Base-by-base conservation (phyloP, 2,888 invertebrate species). In the Drosophila anceps region DNA sequence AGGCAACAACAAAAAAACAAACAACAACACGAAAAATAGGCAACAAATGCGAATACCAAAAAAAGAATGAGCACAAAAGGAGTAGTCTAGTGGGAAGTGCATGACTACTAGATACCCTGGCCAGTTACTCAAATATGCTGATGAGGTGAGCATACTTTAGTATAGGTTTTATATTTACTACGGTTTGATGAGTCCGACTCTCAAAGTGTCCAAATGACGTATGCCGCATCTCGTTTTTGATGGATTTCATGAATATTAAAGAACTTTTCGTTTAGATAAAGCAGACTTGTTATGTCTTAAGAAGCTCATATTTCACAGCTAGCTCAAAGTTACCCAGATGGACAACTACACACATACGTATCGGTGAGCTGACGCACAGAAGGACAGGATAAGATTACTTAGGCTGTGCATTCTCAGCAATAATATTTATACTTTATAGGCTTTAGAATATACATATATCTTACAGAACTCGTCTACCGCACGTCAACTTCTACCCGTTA, bases 41-140 rank as follows among this genome's bases (percentile, higher is more conserved):
- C 63, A 69, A 73, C 69, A 73, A 73, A 73, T 67, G 61, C 51
- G 13, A 18, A 33, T 33, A 35, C 33, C 54, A 48, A 24, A 72
- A 67, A 67, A 24, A 27, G 2, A 39, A 20, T 24, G 15, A 37
- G 37, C 24, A 50, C 48, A 31, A 24, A 20, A 37, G 24, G 24
- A 44, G 50, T 31, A 4, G 29, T 18, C 18, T 20, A 50, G 31
- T 1, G 3, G 13, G 31, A 1, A 50, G 12, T 50, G 18, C 13
- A 13, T 8, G 50, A 50, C 50, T 33, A 20, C 4, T 1, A 20
- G 7, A 50, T 50, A 50, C 50, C 20, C 33, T 33, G 12, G 3
- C 8, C 24, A 8, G 4, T 4, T 24, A 8, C 8, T 0, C 4
- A 8, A 44, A 44, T 27, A 1, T 27, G 8, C 15, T 9, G 4